These are phyloP conservation scores for Aphrocallistes beatrix DNA, from an alignment of 37 sponge, comb jelly and placozoan genomes.

Conservation along the genomic window DNA sequence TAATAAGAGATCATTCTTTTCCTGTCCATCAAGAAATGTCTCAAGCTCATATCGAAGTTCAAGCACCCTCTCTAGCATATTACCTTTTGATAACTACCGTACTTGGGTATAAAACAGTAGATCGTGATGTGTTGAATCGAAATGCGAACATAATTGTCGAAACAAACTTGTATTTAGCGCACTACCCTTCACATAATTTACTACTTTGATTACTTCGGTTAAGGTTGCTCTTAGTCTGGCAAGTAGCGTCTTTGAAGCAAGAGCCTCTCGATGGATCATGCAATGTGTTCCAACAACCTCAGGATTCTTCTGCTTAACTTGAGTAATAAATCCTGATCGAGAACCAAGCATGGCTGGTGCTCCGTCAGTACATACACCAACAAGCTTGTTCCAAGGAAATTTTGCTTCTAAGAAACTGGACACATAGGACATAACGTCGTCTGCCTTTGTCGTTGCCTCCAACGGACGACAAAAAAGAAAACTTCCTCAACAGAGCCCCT, in stretches of 20 bases:
- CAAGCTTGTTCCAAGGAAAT: constrained; percentile 7
- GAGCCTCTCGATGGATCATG: constrained; percentile 17
- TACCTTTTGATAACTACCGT: constrained; percentile 2
- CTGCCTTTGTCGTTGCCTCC: not conserved
- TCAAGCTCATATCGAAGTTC: constrained; percentile 1
- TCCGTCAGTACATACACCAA: constrained; percentile 16
- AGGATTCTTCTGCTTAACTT: constrained; percentile 4
- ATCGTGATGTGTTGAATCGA: constrained; percentile 10
- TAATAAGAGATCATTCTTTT: constrained; percentile 15
- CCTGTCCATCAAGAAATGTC: constrained; percentile 12
- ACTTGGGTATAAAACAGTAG: not conserved
- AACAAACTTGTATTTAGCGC: constrained; percentile 4
- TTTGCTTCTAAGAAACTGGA: constrained; percentile 13
- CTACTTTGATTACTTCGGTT: constrained; percentile 13
- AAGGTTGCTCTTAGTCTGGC: constrained; percentile 9
- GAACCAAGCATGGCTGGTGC: constrained; percentile 11
- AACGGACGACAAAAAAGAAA: not conserved
- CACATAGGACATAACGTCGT: not conserved
- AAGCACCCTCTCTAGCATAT: constrained; percentile 16
- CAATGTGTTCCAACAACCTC: constrained; percentile 20
- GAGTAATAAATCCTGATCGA: constrained; percentile 17
- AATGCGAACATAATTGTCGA: not conserved
- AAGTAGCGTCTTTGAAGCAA: constrained; percentile 17
- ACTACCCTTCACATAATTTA: constrained; percentile 19
- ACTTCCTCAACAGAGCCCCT: constrained; percentile 1